These are phyloP conservation scores for Pluvialis apricaria DNA, from an alignment of 2,113 vertebrate species.

Conservation along the genomic window DNA sequence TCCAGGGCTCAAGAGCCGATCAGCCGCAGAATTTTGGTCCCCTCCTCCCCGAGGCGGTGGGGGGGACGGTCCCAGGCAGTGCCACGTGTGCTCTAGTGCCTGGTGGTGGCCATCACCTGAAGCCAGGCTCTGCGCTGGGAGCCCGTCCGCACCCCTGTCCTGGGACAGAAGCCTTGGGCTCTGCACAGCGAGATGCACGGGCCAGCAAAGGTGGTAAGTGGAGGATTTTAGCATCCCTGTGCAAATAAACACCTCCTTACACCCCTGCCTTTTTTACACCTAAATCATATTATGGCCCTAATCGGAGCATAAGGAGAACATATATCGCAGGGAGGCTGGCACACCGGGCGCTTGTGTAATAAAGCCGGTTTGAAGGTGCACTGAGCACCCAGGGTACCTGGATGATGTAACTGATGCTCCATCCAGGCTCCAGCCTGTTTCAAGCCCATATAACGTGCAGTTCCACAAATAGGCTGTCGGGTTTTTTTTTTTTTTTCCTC, in stretches of 20 bases:
- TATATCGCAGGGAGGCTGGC: background rate
- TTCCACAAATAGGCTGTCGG: background rate
- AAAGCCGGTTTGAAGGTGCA: background rate
- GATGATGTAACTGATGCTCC: background rate
- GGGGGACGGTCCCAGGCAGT: fast-evolving
- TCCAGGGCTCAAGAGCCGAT: background rate
- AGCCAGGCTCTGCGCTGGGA: background rate
- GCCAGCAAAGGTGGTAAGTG: background rate
- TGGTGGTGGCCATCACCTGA: background rate
- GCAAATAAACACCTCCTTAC: background rate
- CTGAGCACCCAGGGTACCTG: background rate
- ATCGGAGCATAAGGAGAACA: background rate
- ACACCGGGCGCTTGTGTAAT: background rate
- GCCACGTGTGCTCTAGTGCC: fast-evolving
- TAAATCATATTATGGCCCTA: fast-evolving
- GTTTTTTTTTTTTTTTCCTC: background rate
- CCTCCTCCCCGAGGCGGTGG: background rate
- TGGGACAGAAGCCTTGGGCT: background rate
- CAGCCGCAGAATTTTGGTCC: fast-evolving
- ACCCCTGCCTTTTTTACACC: background rate
- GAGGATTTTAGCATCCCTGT: background rate
- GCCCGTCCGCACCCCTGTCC: background rate
- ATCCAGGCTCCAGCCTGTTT: background rate
- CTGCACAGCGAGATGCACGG: fast-evolving
- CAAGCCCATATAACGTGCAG: background rate